Base-by-base conservation (phyloP, 2,797 vertebrate genomes). In the Podargus strigoides region DNA sequence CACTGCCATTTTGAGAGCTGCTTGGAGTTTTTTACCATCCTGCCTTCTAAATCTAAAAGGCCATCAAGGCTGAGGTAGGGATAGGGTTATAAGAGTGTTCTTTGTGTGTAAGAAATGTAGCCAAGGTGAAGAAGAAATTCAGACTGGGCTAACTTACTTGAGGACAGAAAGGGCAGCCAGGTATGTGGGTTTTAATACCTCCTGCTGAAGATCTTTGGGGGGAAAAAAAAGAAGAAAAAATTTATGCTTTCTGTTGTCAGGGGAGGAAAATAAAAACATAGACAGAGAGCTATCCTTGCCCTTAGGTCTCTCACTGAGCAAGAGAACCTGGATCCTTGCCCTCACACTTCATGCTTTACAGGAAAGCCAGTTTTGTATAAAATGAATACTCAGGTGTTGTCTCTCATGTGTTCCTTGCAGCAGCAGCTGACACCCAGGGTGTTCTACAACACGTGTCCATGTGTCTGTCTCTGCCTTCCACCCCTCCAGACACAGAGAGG, bases 401-500 rank as follows among this genome's bases (percentile, higher is more conserved):
- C 36, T 47, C 24, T 34, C 15, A 10, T 0, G 1, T 7, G 10
- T 12, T 74, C 34, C 32, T 80, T 21, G 9, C 18, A 56, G 42
- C 55, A 84, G 44, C 41, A 63, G 26, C 26, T 56, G 32, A 53
- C 37, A 60, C 5, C 4, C 12, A 28, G 15, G 8, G 7, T 64
- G 37, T 68, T 78, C 60, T 37, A 52, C 6, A 46, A 19, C 15
- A 44, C 10, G 9, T 17, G 5, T 1, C 13, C 2, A 0, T 4
- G 6, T 68, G 28, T 8, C 7, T 14, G 26, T 11, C 41, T 85
- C 66, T 82, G 42, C 37, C 19, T 89, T 47, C 17, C 12, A 56
- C 14, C 6, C 6, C 26, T 39, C 19, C 1, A 1, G 26, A 60
- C 11, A n/a, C 19, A 11, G 6, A 24, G 7, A 2, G 4, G 3